phyloP scores from a whole-genome alignment of 2,888 invertebrate species.

The Papilio demoleus region DNA sequence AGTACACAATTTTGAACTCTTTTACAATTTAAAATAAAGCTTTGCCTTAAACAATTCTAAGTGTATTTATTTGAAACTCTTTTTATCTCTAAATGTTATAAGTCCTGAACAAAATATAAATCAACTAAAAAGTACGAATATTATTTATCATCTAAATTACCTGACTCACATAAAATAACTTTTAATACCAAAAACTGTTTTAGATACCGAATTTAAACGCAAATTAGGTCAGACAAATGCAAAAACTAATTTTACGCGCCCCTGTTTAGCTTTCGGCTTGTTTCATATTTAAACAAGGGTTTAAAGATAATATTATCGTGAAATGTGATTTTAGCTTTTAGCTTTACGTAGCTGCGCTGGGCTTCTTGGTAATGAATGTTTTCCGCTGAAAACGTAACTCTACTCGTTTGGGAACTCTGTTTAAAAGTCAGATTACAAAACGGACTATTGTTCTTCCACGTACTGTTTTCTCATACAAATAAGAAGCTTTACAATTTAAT shows the following conservation, averaged over 20 bases:
- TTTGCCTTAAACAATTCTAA: too few relatives aligned
- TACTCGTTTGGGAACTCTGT: conserved; percentile 15
- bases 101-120: too few relatives aligned
- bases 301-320: neutral
- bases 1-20: too few relatives aligned
- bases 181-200: neutral
- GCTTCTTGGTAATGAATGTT: conserved; percentile 32
- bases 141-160: too few relatives aligned
- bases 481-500: neutral
- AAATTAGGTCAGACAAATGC: neutral
- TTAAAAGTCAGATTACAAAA: conserved; percentile 24
- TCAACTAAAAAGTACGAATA: too few relatives aligned
- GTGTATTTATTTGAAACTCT: too few relatives aligned
- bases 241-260: neutral
- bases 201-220: neutral
- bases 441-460: neutral
- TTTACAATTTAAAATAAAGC: too few relatives aligned
- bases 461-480: neutral
- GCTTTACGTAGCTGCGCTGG: conserved; percentile 5
- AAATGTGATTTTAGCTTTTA: conserved; percentile 2
- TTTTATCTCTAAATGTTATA: too few relatives aligned
- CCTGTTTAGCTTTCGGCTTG: neutral
- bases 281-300: neutral
- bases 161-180: neutral
- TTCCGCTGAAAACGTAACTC: conserved; percentile 33